Base-by-base conservation (phyloP, 2,888 invertebrate species). In the Seladonia tumulorum region DNA sequence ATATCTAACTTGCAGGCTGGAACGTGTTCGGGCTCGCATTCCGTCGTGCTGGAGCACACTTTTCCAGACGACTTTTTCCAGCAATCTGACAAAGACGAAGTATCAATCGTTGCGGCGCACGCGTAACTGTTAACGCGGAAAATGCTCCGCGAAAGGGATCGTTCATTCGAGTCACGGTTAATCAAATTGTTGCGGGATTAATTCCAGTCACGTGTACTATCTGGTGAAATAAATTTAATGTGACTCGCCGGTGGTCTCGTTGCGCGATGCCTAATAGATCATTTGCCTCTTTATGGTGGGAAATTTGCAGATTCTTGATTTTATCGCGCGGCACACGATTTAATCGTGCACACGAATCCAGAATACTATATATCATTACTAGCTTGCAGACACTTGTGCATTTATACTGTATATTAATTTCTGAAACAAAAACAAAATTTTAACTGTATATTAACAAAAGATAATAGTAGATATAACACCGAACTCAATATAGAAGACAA, bases 1-100 rank as follows among this genome's bases (percentile, higher is more conserved):
- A 88, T 88, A 83, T 85, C 76, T 73, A 82, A 76, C 75, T 77
- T 70, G 47, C 63, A 29, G 39, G n/a, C 73, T 63, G 73, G 16
- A 73, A 66, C 77, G 77, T 77, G 29, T 47, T 76, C 75, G 68
- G 72, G 60, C 53, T 78, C 80, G 86, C 85, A 80, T 80, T 80
- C 66, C 77, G 35, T 5, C 18, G 57, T n/a, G 49, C 68, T 14
- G 53, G 45, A 71, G 76, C 76, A 66, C 66, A 53, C 68, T 77
- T 77, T 60, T 78, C 39, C 80, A 53, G 72, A 22, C 47, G 42
- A 85, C 73, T 29, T 78, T 86, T 72, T 60, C 63, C 78, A 75
- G 18, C 66, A 57, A 39, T 16, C 45, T 39, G 60, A 60, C 73
- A 45, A 63, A 42, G 71, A 73, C 72, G 60, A 39, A 60, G 68